These are phyloP conservation scores for Smittia aterrima DNA, from an alignment of 2,888 invertebrate species.

Conservation along the genomic window DNA sequence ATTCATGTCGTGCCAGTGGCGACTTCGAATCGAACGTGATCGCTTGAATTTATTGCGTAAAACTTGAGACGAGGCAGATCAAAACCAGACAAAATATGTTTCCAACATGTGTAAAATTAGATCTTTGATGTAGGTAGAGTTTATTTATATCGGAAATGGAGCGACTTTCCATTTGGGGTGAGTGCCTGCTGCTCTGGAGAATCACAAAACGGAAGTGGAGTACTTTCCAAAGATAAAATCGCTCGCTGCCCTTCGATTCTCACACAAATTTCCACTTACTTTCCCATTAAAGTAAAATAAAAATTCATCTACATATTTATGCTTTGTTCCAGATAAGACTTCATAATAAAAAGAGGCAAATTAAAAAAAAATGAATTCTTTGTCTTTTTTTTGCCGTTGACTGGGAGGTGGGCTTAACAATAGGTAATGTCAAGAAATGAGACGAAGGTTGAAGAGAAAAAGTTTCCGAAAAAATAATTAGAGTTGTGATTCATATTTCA, in stretches of 20 bases:
- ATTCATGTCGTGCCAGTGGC: no score
- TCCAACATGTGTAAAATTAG: conserved; percentile 19
- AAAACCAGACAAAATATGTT: conserved; percentile 5
- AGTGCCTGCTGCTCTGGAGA: neutral
- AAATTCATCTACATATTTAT: neutral
- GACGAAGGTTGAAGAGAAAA: neutral
- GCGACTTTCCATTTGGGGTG: neutral
- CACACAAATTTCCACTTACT: neutral
- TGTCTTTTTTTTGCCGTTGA: neutral
- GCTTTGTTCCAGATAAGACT: conserved; percentile 20
- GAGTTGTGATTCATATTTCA: neutral
- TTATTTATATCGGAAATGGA: conserved; percentile 10
- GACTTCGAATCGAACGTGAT: no score
- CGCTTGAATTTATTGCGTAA: no score
- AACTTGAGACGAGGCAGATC: neutral
- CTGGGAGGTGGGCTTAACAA: neutral
- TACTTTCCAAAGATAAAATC: neutral
- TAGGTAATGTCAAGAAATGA: neutral
- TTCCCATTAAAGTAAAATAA: neutral
- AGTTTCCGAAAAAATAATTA: conserved; percentile 4
- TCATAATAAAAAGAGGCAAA: conserved; percentile 1
- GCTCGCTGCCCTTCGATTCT: no score
- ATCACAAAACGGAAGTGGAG: neutral
- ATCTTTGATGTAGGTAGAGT: conserved; percentile 25
- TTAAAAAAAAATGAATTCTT: conserved; percentile 14